These are phyloP conservation scores for Dermolepida albohirtum DNA, from an alignment of 2,888 invertebrate genomes.

Conservation along the genomic window DNA sequence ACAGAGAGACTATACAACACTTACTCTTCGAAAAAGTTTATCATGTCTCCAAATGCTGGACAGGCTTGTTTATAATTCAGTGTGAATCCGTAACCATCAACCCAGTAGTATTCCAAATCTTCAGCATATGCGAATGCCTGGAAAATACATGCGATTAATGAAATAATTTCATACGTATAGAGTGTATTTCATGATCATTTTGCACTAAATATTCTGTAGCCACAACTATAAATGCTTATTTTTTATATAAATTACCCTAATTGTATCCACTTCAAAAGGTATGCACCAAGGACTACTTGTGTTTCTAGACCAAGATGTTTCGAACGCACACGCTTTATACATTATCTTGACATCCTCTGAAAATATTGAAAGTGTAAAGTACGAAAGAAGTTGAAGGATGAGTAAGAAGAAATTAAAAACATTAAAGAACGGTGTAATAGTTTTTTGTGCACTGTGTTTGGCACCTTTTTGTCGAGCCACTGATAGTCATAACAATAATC, in stretches of 20 bases:
- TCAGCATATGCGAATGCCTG: slow-evolving; percentile 80
- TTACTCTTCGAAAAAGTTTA: slow-evolving; percentile 75
- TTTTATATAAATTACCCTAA: slow-evolving; percentile 63
- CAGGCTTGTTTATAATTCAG: slow-evolving; percentile 83
- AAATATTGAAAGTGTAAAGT: slow-evolving; percentile 42
- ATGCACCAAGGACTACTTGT: slow-evolving; percentile 84
- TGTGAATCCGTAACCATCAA: slow-evolving; percentile 82
- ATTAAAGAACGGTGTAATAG: too few relatives aligned
- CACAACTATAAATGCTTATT: not conserved
- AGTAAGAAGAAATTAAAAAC: too few relatives aligned
- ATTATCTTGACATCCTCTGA: slow-evolving; percentile 74
- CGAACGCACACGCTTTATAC: slow-evolving; percentile 81
- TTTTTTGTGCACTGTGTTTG: too few relatives aligned
- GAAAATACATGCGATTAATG: slow-evolving; percentile 45
- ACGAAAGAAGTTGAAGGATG: too few relatives aligned
- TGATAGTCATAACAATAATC: too few relatives aligned
- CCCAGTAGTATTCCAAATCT: slow-evolving; percentile 84
- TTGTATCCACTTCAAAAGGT: slow-evolving; percentile 72
- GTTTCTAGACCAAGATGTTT: slow-evolving; percentile 79
- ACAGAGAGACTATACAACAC: slow-evolving; percentile 45
- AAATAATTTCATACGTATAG: too few relatives aligned
- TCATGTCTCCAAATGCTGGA: slow-evolving; percentile 76
- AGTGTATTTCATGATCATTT: too few relatives aligned
- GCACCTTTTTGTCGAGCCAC: too few relatives aligned
- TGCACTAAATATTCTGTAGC: too few relatives aligned